Base-by-base conservation (phyloP, 2,888 invertebrate genomes). In the Volucella inflata region DNA sequence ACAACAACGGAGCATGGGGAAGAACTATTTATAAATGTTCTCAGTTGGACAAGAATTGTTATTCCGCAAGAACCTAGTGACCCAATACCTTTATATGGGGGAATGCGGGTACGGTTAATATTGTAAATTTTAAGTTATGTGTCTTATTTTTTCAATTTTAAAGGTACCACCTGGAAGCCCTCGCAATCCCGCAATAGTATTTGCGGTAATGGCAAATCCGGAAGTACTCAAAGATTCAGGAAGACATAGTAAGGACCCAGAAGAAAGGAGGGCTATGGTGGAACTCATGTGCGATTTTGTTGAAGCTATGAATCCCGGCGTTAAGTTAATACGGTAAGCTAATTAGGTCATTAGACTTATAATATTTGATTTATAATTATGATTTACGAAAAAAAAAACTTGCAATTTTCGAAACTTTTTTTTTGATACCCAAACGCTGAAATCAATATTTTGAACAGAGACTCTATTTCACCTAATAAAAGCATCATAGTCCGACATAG, bases 171-270 rank as follows among this genome's bases (percentile, higher is more conserved):
- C 94, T 89, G 93, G 94, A 48, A 94, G 93, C 88, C 94, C 94
- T 0, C 94, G 94, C 0, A 94, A 94, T 83, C 94, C 95, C 12
- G 93, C 94, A 0, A 92, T 94, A 46, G 95, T 95, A 8, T 95
- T 95, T 91, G 95, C 95, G 16, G 95, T 95, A 2, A 95, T 95
- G 94, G 95, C 95, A 0, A 95, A 95, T 91, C 95, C 95, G 1
- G 95, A 95, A 88, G 94, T 95, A 87, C 93, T 95, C 51, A 94
- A 94, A 90, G 93, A 94, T 60, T 95, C 94, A 88, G 95, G 95
- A 44, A 95, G 95, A 88, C 95, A 95, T 91, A 94, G 95, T 88
- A 92, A 93, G 48, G 95, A 95, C 91, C 93, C 93, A 48, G 93
- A 94, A 94, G 95, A 95, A 88, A 93, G 94, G 87, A 94, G 94